Conservation (phyloP, 2,888 invertebrate genomes). For the Nomada ferruginata region DNA sequence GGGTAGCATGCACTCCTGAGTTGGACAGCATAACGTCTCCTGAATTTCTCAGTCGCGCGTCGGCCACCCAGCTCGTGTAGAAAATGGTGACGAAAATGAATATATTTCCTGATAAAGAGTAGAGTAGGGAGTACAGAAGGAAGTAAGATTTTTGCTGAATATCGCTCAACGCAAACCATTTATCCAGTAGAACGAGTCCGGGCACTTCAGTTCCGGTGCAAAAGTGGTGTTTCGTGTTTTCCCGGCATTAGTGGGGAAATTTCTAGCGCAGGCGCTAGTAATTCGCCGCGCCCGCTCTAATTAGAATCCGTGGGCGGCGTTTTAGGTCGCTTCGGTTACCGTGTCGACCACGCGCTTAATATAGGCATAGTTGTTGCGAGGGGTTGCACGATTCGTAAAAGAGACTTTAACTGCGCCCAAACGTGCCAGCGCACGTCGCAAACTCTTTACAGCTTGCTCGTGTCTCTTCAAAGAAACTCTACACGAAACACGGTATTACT, state of each 20-base stretch:
- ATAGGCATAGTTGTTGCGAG: constrained; percentile 52
- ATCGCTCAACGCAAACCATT: not conserved
- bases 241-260: constrained; percentile 67
- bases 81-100: no score
- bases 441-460: not conserved
- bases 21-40: no score
- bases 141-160: not conserved
- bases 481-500: no score
- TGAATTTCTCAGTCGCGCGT: no score
- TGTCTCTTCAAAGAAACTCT: not conserved
- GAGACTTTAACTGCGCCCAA: constrained; percentile 18
- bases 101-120: not conserved
- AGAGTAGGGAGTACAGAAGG: no score
- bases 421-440: constrained; percentile 7
- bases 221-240: constrained; percentile 75
- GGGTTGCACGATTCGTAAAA: constrained; percentile 24
- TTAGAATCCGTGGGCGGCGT: constrained; percentile 55
- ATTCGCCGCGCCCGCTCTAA: constrained; percentile 59
- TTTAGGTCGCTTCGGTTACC: constrained; percentile 55
- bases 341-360: constrained; percentile 52
- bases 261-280: constrained; percentile 47
- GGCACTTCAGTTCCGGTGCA: constrained; percentile 20
- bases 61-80: no score
- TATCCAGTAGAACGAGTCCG: not conserved
- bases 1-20: no score